Evolutionary conservation across 2,888 invertebrate genomes (phyloP).

Genomic region (Periphyllus acericola): DNA sequence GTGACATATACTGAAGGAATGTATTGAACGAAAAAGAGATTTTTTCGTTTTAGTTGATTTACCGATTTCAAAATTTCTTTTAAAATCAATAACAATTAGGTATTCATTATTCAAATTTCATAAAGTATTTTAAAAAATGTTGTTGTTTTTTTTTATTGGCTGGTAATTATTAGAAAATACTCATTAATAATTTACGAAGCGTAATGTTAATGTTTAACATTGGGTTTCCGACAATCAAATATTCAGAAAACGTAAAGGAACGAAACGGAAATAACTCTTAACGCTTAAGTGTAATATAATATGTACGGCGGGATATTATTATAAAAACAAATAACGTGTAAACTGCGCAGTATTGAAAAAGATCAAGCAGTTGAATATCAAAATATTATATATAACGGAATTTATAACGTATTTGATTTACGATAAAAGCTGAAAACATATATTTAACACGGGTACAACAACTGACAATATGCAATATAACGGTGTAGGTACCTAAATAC

Average conservation of each 20-base stretch:
- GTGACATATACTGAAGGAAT: too few species aligned
- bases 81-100: too few species aligned
- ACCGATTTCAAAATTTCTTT: too few species aligned
- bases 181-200: background rate
- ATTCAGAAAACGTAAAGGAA: background rate
- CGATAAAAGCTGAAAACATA: background rate
- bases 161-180: background rate
- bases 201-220: background rate
- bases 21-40: too few species aligned
- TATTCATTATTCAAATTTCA: too few species aligned
- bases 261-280: background rate
- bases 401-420: background rate
- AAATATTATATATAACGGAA: background rate
- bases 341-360: background rate
- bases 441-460: too few species aligned
- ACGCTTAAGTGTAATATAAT: background rate
- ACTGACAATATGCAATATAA: too few species aligned
- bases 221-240: background rate
- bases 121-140: too few species aligned
- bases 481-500: too few species aligned
- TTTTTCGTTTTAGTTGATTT: too few species aligned
- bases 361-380: background rate
- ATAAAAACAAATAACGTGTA: background rate
- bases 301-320: background rate
- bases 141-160: too few species aligned